Percentiles rank a stretch among this genome's conserved stretches.
These are phyloP conservation scores for Cyclargus thomasi DNA, from an alignment of 1,140 invertebrate genomes.

Conservation along the genomic window DNA sequence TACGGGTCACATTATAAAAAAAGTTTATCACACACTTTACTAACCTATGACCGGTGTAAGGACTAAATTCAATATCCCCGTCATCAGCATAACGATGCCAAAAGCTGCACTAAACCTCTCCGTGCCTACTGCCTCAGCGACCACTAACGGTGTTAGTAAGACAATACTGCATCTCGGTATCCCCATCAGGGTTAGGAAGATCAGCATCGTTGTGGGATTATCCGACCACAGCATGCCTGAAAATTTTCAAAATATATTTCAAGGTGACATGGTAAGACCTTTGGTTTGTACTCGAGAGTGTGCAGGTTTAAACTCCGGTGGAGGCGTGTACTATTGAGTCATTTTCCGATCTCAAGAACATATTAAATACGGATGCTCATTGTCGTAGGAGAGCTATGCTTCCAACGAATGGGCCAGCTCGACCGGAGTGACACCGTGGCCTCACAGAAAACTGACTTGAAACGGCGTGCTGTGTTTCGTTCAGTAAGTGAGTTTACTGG, in stretches of 20 bases:
- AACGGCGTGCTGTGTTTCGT: too few species aligned
- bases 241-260: neutral
- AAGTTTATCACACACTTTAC: conserved; percentile 17
- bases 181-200: conserved; percentile 43
- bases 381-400: too few species aligned
- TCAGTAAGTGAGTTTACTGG: too few species aligned
- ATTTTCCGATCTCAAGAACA: too few species aligned
- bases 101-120: conserved; percentile 44
- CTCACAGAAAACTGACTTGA: too few species aligned
- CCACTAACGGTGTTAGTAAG: conserved; percentile 39
- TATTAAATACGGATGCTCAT: too few species aligned
- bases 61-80: conserved; percentile 35
- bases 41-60: conserved; percentile 49
- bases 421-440: too few species aligned
- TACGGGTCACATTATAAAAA: neutral
- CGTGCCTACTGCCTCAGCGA: conserved; percentile 38
- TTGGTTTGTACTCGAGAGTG: too few species aligned
- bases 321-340: too few species aligned
- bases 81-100: conserved; percentile 41
- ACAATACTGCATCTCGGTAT: conserved; percentile 35
- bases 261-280: too few species aligned
- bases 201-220: conserved; percentile 31
- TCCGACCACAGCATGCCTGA: conserved; percentile 49
- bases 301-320: too few species aligned
- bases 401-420: too few species aligned